phyloP scores from a whole-genome alignment of 2,113 vertebrate species.

The Suncus etruscus region DNA sequence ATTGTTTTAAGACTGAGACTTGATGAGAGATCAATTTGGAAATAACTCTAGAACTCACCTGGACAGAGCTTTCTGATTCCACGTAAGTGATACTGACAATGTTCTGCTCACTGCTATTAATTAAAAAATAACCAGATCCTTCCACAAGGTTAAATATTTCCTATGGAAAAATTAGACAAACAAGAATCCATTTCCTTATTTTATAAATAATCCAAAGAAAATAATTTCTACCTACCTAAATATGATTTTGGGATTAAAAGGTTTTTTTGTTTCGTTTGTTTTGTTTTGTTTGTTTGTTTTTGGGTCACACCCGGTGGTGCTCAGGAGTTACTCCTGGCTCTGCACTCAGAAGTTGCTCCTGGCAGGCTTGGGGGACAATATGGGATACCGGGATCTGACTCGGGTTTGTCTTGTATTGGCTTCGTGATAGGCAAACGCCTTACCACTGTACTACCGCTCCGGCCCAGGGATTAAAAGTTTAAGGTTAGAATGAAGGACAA shows the following conservation, averaged over 20 bases:
- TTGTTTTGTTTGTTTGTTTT: too few species aligned
- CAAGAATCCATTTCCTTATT: not conserved
- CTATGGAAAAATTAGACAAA: slow-evolving; percentile 71
- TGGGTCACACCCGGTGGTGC: too few species aligned
- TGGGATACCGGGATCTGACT: too few species aligned
- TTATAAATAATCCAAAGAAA: slow-evolving; percentile 56
- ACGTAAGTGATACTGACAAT: slow-evolving; percentile 79
- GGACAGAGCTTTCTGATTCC: slow-evolving; percentile 82
- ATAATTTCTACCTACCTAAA: not conserved
- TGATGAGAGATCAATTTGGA: not conserved
- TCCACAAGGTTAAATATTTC: slow-evolving; percentile 84
- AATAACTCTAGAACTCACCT: slow-evolving; percentile 75
- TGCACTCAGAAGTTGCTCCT: too few species aligned
- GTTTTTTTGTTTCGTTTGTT: too few species aligned
- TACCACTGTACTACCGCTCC: too few species aligned
- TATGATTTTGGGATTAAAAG: not conserved
- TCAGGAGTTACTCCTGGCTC: too few species aligned
- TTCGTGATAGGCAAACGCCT: too few species aligned
- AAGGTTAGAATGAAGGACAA: not conserved
- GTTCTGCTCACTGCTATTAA: slow-evolving; percentile 80
- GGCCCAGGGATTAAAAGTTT: slow-evolving; percentile 4
- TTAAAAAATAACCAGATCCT: slow-evolving; percentile 87
- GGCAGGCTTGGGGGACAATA: too few species aligned
- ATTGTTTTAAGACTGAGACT: not conserved
- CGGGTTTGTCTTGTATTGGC: too few species aligned